Evolutionary conservation across 2,888 invertebrate species (phyloP).

Genomic region (Tetanocera ferruginea): DNA sequence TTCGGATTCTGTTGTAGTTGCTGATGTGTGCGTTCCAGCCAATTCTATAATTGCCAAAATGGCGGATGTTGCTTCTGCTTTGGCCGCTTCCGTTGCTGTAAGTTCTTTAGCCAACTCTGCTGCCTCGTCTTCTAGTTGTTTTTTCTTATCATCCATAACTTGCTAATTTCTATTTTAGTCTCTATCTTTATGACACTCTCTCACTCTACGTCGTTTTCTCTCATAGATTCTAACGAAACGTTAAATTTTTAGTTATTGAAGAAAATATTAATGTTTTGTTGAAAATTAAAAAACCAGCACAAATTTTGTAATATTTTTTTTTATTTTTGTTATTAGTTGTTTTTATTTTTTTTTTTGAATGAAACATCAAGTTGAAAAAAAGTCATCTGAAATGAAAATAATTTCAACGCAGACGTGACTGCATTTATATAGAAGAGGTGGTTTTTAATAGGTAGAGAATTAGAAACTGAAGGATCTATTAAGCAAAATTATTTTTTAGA

Average conservation of each 20-base stretch:
- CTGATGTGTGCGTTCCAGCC: conserved; percentile 46
- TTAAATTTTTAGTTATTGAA: neutral
- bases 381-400: neutral
- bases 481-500: too few relatives aligned
- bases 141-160: conserved; percentile 10
- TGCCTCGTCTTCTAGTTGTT: neutral
- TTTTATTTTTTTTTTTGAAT: neutral
- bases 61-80: neutral
- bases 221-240: neutral
- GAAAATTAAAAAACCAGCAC: neutral
- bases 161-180: conserved; percentile 9
- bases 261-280: conserved; percentile 4
- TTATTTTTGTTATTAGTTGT: neutral
- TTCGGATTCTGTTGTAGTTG: conserved; percentile 44
- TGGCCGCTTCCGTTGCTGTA: neutral
- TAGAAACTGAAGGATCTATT: too few relatives aligned
- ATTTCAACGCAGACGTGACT: neutral
- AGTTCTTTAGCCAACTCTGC: neutral
- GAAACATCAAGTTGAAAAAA: neutral
- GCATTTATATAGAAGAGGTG: too few relatives aligned
- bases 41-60: conserved; percentile 19
- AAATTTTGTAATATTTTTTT: neutral
- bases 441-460: too few relatives aligned
- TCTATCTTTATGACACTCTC: neutral
- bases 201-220: neutral